These are phyloP conservation scores for Trinorchestia longiramus DNA, from an alignment of 1,140 invertebrate species.

Conservation along the genomic window DNA sequence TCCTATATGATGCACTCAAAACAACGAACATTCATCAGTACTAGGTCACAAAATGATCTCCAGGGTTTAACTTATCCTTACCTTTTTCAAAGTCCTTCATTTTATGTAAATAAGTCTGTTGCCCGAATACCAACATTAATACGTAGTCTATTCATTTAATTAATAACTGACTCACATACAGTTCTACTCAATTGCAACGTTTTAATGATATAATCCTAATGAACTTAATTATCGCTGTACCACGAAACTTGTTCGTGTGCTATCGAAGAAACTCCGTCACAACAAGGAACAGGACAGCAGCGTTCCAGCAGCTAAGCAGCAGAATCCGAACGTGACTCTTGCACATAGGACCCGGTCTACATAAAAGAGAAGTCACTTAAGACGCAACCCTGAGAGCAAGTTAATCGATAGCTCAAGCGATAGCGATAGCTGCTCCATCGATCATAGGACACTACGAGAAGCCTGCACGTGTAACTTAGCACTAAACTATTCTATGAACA, in stretches of 20 bases:
- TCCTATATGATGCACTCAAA: background rate
- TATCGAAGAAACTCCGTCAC: background rate
- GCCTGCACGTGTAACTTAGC: background rate
- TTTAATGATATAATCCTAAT: no score
- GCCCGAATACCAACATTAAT: background rate
- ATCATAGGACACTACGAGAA: background rate
- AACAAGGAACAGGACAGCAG: background rate
- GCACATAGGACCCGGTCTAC: background rate
- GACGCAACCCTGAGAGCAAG: constrained; percentile 31
- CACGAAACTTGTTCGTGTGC: no score
- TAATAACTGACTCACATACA: no score
- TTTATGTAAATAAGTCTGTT: background rate
- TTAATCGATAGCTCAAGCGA: constrained; percentile 14
- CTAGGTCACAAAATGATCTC: background rate
- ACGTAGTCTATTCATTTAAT: no score
- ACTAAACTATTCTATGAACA: background rate
- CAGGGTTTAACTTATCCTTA: background rate
- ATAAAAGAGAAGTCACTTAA: constrained; percentile 33
- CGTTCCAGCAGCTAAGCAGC: background rate
- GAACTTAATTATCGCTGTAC: no score
- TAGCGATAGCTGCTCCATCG: constrained; percentile 31
- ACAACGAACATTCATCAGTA: background rate
- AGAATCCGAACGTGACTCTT: background rate
- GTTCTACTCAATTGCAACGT: no score
- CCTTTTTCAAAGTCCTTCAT: background rate